phyloP scores from a whole-genome alignment of 1,140 invertebrate genomes.

The Caenorhabditis inopinata region DNA sequence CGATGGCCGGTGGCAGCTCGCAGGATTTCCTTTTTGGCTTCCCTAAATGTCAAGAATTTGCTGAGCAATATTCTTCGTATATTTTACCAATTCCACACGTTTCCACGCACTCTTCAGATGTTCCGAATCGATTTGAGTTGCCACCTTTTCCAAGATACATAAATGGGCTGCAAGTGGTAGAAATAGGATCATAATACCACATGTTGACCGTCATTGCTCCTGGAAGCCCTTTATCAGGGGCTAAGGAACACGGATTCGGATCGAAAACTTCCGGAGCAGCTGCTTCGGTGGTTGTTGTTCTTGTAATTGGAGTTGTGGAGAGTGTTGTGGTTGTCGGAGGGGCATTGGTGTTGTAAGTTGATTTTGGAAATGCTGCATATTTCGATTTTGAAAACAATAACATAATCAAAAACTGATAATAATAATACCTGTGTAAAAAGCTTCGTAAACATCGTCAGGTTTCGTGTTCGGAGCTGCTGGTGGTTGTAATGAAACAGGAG shows the following conservation, averaged over 20 bases:
- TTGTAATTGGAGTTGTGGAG: neutral
- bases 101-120: constrained; percentile 58
- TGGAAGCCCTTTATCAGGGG: constrained; percentile 42
- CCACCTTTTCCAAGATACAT: constrained; percentile 79
- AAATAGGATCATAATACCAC: neutral
- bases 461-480: neutral
- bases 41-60: neutral
- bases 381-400: no score
- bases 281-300: neutral
- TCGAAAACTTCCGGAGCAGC: neutral
- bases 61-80: neutral
- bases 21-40: constrained; percentile 38
- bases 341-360: no score
- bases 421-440: neutral
- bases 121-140: constrained; percentile 78
- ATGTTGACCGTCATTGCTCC: constrained; percentile 18
- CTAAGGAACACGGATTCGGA: constrained; percentile 39
- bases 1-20: constrained; percentile 20
- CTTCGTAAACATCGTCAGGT: neutral
- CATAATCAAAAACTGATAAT: no score
- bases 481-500: neutral
- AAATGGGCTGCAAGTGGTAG: constrained; percentile 68
- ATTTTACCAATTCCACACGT: constrained; percentile 38
- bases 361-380: constrained; percentile 1
- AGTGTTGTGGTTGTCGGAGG: neutral